phyloP scores from a whole-genome alignment of 2,888 invertebrate genomes.

The Drosophila suboccidentalis region DNA sequence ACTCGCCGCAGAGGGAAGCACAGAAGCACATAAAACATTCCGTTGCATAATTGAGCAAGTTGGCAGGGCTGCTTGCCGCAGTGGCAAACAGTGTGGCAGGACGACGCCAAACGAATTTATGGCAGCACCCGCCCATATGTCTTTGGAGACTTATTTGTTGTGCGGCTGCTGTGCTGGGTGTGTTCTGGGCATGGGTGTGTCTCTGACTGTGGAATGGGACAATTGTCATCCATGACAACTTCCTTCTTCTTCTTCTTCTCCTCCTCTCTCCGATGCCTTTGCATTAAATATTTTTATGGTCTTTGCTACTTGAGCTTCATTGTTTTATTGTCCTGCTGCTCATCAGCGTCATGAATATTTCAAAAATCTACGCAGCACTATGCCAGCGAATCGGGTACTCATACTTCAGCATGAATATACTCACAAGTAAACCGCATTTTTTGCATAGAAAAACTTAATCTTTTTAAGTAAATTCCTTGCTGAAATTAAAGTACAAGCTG shows the following conservation, averaged over 20 bases:
- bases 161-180: not conserved
- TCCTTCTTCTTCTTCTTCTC: not conserved
- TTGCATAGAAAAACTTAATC: slow-evolving; percentile 77
- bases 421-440: slow-evolving; percentile 38
- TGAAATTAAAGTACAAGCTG: slow-evolving; percentile 68
- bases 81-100: slow-evolving; percentile 34
- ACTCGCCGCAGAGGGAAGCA: slow-evolving; percentile 35
- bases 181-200: slow-evolving; percentile 23
- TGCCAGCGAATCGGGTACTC: slow-evolving; percentile 3
- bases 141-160: slow-evolving; percentile 74
- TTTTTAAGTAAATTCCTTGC: slow-evolving; percentile 75
- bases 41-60: slow-evolving; percentile 83
- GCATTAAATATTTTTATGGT: slow-evolving; percentile 82
- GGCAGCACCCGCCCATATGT: slow-evolving; percentile 71
- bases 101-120: slow-evolving; percentile 69
- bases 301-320: slow-evolving; percentile 67
- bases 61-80: slow-evolving; percentile 40
- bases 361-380: slow-evolving; percentile 61
- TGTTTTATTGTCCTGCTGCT: slow-evolving; percentile 72
- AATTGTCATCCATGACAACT: slow-evolving; percentile 71
- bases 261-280: slow-evolving; percentile 31
- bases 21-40: slow-evolving; percentile 77
- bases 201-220: slow-evolving; percentile 31
- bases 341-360: slow-evolving; percentile 77
- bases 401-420: slow-evolving; percentile 7